Base-by-base conservation (phyloP, 2,113 vertebrate species). In the Cervus canadensis region DNA sequence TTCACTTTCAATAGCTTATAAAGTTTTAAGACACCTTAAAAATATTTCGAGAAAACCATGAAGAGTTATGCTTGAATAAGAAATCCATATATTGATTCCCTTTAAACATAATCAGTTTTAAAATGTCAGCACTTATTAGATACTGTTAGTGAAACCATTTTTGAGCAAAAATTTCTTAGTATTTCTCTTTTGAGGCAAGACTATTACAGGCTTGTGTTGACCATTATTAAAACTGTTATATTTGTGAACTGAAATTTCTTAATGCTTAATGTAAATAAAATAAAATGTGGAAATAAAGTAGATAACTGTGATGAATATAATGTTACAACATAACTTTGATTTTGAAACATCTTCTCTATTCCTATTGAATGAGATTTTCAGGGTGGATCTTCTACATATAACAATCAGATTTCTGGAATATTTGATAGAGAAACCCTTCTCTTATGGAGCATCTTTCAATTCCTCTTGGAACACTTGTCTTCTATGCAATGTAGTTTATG, bases 1-100 rank as follows among this genome's bases (percentile, higher is more conserved):
- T 71, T 71, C 67, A 8, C 67, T 26, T 15, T 48, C 12, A 79
- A 43, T 30, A 89, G 59, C 71, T 89, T 89, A 82, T 7, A 50
- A 40, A 56, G 28, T 79, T 88, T 92, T 82, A 93, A 92, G 48
- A 74, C 67, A 83, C 7, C 64, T 91, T 92, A 92, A 96, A 96
- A 84, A 59, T 40, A 88, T 81, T 95, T 48, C 81, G 50, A 96
- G 62, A 94, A 95, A 85, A 91, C 30, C 13, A 71, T 7, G 12
- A 92, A 94, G 60, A 56, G 15, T 50, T 78, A 78, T 4, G 7
- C 67, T 25, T 94, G 14, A 48, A 82, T 91, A 87, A 84, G 25
- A 92, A 87, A 83, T 21, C 19, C 16, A 74, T 26, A 79, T 16
- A 93, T 21, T 82, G 59, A 79, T 14, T 81, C 14, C 56, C 57